Percentiles rank a stretch among this genome's conserved stretches.
Conservation (phyloP, 2,888 invertebrate genomes). For the Ditula angustiorana region DNA sequence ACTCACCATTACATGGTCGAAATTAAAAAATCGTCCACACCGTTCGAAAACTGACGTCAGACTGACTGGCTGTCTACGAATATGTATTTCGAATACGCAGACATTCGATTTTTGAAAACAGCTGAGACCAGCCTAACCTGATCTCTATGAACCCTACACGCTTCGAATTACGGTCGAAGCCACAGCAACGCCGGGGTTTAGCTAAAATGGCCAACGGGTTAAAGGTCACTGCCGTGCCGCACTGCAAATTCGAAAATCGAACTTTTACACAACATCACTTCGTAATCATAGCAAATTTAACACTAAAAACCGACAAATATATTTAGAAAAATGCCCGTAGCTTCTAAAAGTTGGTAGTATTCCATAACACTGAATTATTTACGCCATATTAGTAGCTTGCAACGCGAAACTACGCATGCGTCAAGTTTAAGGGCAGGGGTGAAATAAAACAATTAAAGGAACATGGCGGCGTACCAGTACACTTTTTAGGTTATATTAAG, state of each 20-base stretch:
- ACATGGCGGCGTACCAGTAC: constrained; percentile 36
- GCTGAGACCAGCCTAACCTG: constrained; percentile 63
- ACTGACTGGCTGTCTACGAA: constrained; percentile 63
- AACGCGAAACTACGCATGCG: constrained; percentile 67
- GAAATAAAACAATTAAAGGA: constrained; percentile 48
- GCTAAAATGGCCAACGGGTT: constrained; percentile 26
- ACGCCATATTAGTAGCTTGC: constrained; percentile 62
- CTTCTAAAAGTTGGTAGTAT: background rate
- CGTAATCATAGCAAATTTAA: background rate
- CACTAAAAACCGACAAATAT: constrained; percentile 1
- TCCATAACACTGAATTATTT: constrained; percentile 42
- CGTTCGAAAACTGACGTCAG: constrained; percentile 65
- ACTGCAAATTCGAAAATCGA: constrained; percentile 30
- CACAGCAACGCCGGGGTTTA: constrained; percentile 18
- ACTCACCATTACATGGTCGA: constrained; percentile 81
- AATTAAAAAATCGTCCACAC: constrained; percentile 62
- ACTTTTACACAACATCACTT: constrained; percentile 14
- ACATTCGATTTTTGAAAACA: constrained; percentile 80
- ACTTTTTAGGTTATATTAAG: constrained; percentile 29
- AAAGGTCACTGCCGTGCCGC: constrained; percentile 41
- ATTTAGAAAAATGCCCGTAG: background rate
- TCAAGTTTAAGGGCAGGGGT: constrained; percentile 69
- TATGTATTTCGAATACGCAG: constrained; percentile 51
- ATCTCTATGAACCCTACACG: constrained; percentile 46
- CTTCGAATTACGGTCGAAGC: constrained; percentile 16